Evolutionary conservation across 2,113 vertebrate species (phyloP).

Genomic region (Oncorhynchus keta): DNA sequence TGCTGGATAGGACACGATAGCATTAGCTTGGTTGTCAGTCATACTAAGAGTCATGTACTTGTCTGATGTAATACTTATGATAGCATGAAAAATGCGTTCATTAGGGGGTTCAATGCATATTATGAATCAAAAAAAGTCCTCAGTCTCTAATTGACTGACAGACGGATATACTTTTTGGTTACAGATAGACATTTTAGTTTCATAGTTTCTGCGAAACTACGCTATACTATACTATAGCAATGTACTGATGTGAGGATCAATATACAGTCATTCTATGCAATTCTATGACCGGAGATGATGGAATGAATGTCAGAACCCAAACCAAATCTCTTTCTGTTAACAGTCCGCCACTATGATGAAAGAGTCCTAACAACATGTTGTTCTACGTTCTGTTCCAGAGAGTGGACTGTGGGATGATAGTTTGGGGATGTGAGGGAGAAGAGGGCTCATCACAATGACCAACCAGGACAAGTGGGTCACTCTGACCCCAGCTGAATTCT

Average conservation of each 20-base stretch:
- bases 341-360: not conserved
- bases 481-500: constrained; percentile 91
- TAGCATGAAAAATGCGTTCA: not conserved
- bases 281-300: too few species aligned
- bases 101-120: not conserved
- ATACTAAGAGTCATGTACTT: not conserved
- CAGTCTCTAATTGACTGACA: too few species aligned
- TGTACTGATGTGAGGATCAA: too few species aligned
- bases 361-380: not conserved
- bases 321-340: not conserved
- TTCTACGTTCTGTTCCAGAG: constrained; percentile 30
- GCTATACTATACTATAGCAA: too few species aligned
- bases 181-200: too few species aligned
- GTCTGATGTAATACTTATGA: not conserved
- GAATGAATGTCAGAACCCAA: too few species aligned
- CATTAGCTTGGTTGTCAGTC: not conserved
- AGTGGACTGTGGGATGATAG: constrained; percentile 38
- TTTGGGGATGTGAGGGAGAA: constrained; percentile 57
- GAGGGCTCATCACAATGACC: constrained; percentile 74
- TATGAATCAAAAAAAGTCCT: not conserved
- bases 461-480: constrained; percentile 92
- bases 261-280: too few species aligned
- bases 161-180: too few species aligned
- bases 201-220: too few species aligned
- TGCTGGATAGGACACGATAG: not conserved